Evolutionary conservation across 2,888 invertebrate genomes (phyloP).

Genomic region (Drosophila seclusa): DNA sequence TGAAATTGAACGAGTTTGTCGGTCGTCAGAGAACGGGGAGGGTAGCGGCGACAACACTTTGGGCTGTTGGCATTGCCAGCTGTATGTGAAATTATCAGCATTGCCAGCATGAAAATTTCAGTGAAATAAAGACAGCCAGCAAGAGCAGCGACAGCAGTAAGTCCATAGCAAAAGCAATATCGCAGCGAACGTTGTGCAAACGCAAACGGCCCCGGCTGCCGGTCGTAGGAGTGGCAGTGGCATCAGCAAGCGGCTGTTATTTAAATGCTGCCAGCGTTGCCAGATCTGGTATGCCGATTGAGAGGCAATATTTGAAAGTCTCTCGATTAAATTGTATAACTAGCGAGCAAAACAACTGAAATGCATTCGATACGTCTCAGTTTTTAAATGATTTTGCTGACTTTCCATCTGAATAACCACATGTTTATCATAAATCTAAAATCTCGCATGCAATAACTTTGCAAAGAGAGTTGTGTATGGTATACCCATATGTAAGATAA

Average conservation of each 20-base stretch:
- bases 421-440: not conserved
- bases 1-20: conserved; percentile 77
- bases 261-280: conserved; percentile 60
- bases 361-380: conserved; percentile 28
- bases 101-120: conserved; percentile 62
- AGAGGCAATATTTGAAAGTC: conserved; percentile 53
- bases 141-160: conserved; percentile 35
- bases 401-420: not conserved
- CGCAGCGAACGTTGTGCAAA: conserved; percentile 69
- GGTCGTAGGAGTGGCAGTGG: conserved; percentile 64
- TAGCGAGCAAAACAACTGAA: conserved; percentile 15
- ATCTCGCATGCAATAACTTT: not conserved
- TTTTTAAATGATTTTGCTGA: conserved; percentile 23
- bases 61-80: conserved; percentile 58
- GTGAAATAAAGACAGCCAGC: conserved; percentile 57
- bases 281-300: conserved; percentile 36
- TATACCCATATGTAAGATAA: not conserved
- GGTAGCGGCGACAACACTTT: conserved; percentile 40
- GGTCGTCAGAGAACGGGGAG: conserved; percentile 40
- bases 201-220: conserved; percentile 63
- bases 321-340: conserved; percentile 43
- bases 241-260: conserved; percentile 61
- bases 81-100: conserved; percentile 41
- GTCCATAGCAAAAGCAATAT: conserved; percentile 51
- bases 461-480: not conserved